Evolutionary conservation across 2,797 vertebrate species (phyloP), one percentile per base, ranked within the genome.

Genomic region (Pogoniulus pusillus): DNA sequence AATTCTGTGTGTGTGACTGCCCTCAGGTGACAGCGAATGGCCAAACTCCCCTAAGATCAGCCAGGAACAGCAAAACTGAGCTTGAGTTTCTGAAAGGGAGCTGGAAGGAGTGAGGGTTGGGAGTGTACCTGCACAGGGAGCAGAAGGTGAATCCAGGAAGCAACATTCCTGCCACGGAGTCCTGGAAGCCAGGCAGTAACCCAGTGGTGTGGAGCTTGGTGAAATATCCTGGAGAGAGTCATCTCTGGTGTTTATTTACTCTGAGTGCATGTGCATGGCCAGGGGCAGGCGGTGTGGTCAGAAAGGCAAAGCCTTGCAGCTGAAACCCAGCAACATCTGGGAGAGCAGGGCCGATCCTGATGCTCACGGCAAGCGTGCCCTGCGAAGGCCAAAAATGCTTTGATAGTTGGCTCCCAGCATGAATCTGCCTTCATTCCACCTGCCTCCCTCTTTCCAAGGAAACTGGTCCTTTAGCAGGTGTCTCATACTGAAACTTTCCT

Each of bases 391-490:
- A 6, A 26, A 66, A 69, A 90, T 60, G 49, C 30, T 88, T 82
- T 14, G 22, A 62, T 0, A 0, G 70, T 87, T 64, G 41, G 24
- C 53, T 90, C 34, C 58, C 29, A 18, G n/a, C 4, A 0, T 14
- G 10, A 47, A 27, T 47, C 30, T 55, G 75, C 13, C 49, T 60
- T 27, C 0, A 0, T 86, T 93, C 64, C 85, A 70, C 68, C 45
- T 81, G 70, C 63, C 23, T 69, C 0, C 0, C 58, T 30, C 76
- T 68, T 79, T 60, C 58, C 35, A 9, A 57, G 60, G 53, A 90
- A 85, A 34, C 64, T 51, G 55, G 53, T 81, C 63, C 57, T 62
- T 69, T 24, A 72, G 86, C 92, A 94, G 95, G 94, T 95, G 93
- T 78, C 87, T 55, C 60, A 49, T 5, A 0, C 39, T 43, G 35